phyloP scores from a whole-genome alignment of 2,797 vertebrate species.

The Kryptolebias ocellatus region DNA sequence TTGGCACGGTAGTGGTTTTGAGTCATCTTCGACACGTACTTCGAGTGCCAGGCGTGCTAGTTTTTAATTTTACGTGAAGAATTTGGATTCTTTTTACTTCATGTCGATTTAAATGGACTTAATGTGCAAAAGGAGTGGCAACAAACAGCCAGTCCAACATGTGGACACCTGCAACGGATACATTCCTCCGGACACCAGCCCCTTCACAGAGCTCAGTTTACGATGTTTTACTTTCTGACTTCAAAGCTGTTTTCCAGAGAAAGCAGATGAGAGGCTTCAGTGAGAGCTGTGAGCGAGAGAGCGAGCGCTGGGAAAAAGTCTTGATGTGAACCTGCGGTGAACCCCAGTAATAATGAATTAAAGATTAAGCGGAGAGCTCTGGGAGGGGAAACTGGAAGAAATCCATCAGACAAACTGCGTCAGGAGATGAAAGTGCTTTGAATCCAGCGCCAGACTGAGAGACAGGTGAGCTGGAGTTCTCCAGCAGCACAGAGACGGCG shows the following conservation, averaged over 20 bases:
- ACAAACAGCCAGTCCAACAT: background rate
- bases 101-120: no score
- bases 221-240: conserved; percentile 12
- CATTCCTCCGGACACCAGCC: background rate
- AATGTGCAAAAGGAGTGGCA: no score
- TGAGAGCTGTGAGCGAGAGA: conserved; percentile 20
- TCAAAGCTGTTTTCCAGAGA: conserved; percentile 21
- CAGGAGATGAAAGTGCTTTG: conserved; percentile 67
- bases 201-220: background rate
- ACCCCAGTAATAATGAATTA: conserved; percentile 75
- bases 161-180: background rate
- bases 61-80: background rate
- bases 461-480: conserved; percentile 59
- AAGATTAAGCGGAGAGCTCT: conserved; percentile 74
- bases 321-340: conserved; percentile 63
- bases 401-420: conserved; percentile 57
- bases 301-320: conserved; percentile 42
- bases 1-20: no score
- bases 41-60: background rate
- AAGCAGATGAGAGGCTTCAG: conserved; percentile 12
- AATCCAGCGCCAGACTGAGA: conserved; percentile 50
- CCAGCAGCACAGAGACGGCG: conserved; percentile 21
- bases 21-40: no score
- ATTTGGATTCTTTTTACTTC: background rate
- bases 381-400: conserved; percentile 59